These are phyloP conservation scores for Carduelis carduelis DNA, from an alignment of 2,797 vertebrate species.

Conservation along the genomic window DNA sequence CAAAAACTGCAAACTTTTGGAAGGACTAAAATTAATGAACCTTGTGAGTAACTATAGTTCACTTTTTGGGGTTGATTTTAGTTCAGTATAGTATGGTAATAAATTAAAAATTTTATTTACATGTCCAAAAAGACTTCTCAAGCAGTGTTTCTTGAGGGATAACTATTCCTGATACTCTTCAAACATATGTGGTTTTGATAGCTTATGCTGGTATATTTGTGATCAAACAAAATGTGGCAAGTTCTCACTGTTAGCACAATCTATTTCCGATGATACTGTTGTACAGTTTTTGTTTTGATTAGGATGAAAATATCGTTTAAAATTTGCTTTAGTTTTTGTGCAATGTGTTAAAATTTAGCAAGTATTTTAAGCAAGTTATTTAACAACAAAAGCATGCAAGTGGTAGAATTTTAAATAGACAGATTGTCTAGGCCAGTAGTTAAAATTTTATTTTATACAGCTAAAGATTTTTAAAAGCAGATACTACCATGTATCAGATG, in stretches of 20 bases:
- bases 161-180: not conserved
- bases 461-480: not conserved
- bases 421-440: not conserved
- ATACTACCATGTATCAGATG: not conserved
- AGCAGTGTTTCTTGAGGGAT: not conserved
- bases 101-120: not conserved
- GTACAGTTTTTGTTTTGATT: not conserved
- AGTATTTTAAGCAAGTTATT: not conserved
- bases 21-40: slow-evolving; percentile 97
- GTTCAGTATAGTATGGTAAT: not conserved
- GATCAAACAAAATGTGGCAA: not conserved
- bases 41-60: slow-evolving; percentile 78
- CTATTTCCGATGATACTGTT: not conserved
- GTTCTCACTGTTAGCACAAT: not conserved
- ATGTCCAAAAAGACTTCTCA: not conserved
- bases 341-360: not conserved
- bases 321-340: not conserved
- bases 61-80: not conserved
- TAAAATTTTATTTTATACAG: not conserved
- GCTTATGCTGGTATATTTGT: not conserved
- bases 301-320: not conserved
- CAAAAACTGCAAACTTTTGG: slow-evolving; percentile 98
- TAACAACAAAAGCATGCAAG: not conserved
- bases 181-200: not conserved
- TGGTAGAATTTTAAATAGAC: not conserved